Evolutionary conservation across 2,113 vertebrate genomes (phyloP).

Genomic region (Dendrocopos noguchii): DNA sequence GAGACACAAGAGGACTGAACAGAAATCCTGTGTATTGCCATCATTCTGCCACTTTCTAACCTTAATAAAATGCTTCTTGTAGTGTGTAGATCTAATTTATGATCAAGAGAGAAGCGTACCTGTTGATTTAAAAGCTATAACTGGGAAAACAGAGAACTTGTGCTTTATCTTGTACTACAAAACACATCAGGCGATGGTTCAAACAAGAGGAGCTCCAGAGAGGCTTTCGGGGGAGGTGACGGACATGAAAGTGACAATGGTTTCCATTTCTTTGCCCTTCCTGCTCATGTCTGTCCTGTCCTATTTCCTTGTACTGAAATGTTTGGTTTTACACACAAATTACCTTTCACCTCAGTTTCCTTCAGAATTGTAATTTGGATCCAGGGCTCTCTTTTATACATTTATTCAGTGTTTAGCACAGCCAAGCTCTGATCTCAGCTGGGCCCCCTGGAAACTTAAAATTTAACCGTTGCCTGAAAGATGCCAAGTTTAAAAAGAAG

Average conservation of each 20-base stretch:
- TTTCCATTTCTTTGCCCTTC: neutral
- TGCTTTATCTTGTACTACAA: neutral
- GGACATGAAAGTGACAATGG: neutral
- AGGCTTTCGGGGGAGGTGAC: neutral
- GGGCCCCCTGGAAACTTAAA: neutral
- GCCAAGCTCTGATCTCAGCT: neutral
- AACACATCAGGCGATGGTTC: neutral
- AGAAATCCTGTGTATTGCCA: neutral
- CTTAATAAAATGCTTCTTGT: neutral
- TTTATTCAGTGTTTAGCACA: neutral
- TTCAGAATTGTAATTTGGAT: constrained; percentile 11
- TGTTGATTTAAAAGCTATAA: neutral
- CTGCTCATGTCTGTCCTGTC: neutral
- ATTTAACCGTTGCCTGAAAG: neutral
- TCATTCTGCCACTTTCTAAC: neutral
- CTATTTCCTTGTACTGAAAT: neutral
- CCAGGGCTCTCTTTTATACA: neutral
- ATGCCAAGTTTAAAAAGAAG: neutral
- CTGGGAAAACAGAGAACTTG: neutral
- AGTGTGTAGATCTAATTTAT: neutral
- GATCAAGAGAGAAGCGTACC: neutral
- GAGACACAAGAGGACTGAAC: neutral
- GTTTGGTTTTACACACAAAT: neutral
- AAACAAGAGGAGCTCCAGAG: neutral
- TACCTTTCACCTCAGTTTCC: neutral